Conservation (phyloP, 2,888 invertebrate genomes). For the Spilarctia lutea region DNA sequence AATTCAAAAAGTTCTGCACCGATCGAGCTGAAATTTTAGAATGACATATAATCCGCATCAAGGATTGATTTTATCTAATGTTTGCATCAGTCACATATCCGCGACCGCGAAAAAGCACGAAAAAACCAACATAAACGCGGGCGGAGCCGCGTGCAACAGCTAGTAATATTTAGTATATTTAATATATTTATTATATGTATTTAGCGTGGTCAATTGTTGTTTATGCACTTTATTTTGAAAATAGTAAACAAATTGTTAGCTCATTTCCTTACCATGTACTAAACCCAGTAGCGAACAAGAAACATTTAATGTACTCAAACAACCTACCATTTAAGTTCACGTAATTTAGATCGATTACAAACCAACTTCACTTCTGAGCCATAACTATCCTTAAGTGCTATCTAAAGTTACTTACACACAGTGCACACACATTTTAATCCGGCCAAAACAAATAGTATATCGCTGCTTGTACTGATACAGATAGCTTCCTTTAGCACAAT, state of each 20-base stretch:
- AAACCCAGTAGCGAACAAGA: neutral
- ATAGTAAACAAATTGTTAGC: neutral
- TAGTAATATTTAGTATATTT: no score
- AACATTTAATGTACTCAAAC: neutral
- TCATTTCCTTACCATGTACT: neutral
- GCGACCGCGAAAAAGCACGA: no score
- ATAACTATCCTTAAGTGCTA: neutral
- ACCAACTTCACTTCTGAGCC: conserved; percentile 4
- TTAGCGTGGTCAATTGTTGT: no score
- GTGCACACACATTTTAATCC: conserved; percentile 59
- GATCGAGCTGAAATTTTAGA: no score
- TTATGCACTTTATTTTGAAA: no score
- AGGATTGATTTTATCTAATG: no score
- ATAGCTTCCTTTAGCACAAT: conserved; percentile 83
- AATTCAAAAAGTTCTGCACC: no score
- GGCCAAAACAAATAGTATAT: conserved; percentile 54
- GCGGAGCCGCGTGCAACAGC: no score
- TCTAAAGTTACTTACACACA: neutral
- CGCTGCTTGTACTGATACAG: conserved; percentile 66
- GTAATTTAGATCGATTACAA: neutral
- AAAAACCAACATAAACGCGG: no score
- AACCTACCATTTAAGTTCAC: neutral
- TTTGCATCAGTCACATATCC: no score
- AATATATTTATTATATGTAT: no score
- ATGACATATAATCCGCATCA: no score